Percentiles rank a stretch among this genome's conserved stretches.
Evolutionary conservation across 1,140 invertebrate species (phyloP).

Genomic region (Sycophila sp.): DNA sequence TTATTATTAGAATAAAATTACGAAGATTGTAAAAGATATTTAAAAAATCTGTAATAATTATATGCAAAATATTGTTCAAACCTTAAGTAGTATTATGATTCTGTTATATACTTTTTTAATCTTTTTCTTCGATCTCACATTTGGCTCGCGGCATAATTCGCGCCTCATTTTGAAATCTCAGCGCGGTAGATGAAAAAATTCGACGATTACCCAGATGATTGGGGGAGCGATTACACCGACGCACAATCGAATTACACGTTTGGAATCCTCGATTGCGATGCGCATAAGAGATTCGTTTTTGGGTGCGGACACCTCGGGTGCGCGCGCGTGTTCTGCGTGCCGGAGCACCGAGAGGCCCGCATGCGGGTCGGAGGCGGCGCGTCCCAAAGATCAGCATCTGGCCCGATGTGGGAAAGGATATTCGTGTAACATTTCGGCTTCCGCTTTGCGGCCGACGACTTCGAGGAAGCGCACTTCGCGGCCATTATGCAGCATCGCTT

Average conservation of each 20-base stretch:
- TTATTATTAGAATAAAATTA: no score
- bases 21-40: no score
- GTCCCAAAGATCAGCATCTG: constrained; percentile 12
- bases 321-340: not conserved
- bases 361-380: not conserved
- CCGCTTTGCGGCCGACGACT: constrained; percentile 16
- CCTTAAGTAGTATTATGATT: no score
- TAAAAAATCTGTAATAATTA: no score
- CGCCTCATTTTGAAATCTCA: not conserved
- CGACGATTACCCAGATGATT: not conserved
- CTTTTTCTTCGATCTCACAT: no score
- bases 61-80: no score
- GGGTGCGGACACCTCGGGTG: not conserved
- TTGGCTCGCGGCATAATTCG: no score
- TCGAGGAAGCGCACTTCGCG: no score
- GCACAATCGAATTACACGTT: not conserved
- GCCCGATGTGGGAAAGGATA: constrained; percentile 41
- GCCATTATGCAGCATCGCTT: constrained; percentile 4
- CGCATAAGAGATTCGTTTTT: not conserved
- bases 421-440: constrained; percentile 41
- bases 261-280: not conserved
- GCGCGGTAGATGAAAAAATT: not conserved
- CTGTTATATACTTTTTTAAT: no score
- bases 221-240: no score
- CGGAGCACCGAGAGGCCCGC: not conserved